phyloP scores from a whole-genome alignment of 2,113 vertebrate genomes.

The Salvator merianae region DNA sequence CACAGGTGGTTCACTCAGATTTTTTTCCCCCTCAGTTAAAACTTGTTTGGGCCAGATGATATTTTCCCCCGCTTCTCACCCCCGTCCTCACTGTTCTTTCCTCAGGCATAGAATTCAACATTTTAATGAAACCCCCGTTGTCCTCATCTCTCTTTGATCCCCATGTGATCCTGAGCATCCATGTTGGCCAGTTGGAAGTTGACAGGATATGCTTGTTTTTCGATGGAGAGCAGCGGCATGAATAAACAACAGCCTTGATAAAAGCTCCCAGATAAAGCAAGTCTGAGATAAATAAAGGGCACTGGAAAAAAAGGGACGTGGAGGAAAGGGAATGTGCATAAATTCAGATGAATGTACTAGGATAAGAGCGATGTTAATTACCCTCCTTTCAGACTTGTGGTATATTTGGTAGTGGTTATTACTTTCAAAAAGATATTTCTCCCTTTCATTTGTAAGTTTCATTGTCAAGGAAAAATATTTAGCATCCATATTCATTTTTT shows the following conservation, averaged over 20 bases:
- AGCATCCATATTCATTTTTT: conserved; percentile 40
- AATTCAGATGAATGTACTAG: conserved; percentile 67
- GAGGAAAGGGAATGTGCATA: conserved; percentile 64
- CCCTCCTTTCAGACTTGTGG: conserved; percentile 37
- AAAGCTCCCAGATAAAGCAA: conserved; percentile 58
- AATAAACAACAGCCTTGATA: conserved; percentile 78
- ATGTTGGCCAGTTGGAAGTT: conserved; percentile 79
- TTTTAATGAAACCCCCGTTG: conserved; percentile 93
- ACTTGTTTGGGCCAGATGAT: conserved; percentile 90
- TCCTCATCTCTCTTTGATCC: conserved; percentile 88
- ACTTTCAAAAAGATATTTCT: conserved; percentile 54
- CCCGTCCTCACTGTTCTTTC: conserved; percentile 82
- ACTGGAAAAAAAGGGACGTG: conserved; percentile 4
- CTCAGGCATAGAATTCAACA: conserved; percentile 82
- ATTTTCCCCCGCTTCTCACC: conserved; percentile 76
- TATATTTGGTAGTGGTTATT: conserved; percentile 7
- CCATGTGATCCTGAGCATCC: conserved; percentile 79
- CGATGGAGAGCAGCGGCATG: conserved; percentile 76
- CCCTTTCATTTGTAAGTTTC: conserved; percentile 63
- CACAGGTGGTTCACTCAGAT: conserved; percentile 88
- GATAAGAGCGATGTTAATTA: conserved; percentile 65
- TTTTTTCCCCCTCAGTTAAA: conserved; percentile 79
- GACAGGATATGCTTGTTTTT: conserved; percentile 54
- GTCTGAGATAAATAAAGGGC: conserved; percentile 75
- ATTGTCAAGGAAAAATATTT: conserved; percentile 37